Conservation (phyloP, 2,888 invertebrate genomes). For the Leptinotarsa juncta region DNA sequence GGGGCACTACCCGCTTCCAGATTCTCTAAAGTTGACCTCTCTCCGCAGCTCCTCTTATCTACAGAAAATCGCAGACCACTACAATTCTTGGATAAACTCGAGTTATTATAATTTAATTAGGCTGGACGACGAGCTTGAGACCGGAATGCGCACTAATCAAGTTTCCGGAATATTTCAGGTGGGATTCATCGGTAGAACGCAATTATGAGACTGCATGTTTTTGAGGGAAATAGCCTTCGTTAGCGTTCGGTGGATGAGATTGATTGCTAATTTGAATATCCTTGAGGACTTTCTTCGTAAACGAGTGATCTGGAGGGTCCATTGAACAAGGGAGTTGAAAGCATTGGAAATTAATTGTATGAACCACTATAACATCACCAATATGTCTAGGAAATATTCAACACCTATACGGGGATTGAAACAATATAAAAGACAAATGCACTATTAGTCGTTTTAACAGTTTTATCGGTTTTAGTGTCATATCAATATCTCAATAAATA, state of each 20-base stretch:
- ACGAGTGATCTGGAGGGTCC: not conserved
- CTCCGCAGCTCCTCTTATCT: slow-evolving; percentile 23
- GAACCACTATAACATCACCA: too few relatives aligned
- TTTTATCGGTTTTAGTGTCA: too few relatives aligned
- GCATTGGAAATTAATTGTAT: not conserved
- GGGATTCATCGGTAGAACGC: slow-evolving; percentile 3
- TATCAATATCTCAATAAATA: too few relatives aligned
- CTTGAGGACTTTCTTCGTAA: not conserved
- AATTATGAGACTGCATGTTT: slow-evolving; percentile 6
- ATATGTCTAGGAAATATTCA: too few relatives aligned
- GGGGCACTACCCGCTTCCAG: slow-evolving; percentile 23
- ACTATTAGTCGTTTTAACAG: too few relatives aligned
- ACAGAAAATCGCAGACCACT: slow-evolving; percentile 28
- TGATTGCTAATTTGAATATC: slow-evolving; percentile 3
- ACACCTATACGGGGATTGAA: too few relatives aligned
- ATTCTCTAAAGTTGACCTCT: slow-evolving; percentile 28
- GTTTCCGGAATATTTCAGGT: slow-evolving; percentile 24
- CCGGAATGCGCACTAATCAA: slow-evolving; percentile 24
- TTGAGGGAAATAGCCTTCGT: slow-evolving; percentile 5
- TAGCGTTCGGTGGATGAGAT: not conserved
- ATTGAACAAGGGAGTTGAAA: not conserved
- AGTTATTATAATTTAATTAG: slow-evolving; percentile 36
- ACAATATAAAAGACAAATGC: too few relatives aligned
- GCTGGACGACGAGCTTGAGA: slow-evolving; percentile 19
- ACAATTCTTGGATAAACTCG: slow-evolving; percentile 32